A percentile compares a stretch with the other conserved stretches of the same genome.
These are phyloP conservation scores for Dromius quadrimaculatus DNA, from an alignment of 2,888 invertebrate species.

Conservation along the genomic window DNA sequence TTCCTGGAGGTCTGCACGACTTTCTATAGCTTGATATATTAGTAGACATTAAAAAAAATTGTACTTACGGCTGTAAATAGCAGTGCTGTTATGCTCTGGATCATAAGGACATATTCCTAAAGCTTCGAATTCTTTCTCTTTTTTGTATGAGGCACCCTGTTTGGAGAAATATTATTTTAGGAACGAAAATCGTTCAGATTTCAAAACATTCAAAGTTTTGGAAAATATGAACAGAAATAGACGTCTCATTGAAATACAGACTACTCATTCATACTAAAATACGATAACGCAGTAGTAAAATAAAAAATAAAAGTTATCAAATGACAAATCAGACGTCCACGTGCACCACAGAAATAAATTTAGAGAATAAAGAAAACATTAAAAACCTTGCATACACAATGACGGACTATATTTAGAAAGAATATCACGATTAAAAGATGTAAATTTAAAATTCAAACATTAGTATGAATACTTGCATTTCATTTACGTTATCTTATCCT, in stretches of 20 bases:
- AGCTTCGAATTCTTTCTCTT: slow-evolving; percentile 78
- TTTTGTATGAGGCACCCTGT: slow-evolving; percentile 66
- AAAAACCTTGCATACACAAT: too few species aligned
- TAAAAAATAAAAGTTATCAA: background rate
- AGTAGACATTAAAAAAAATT: slow-evolving; percentile 8
- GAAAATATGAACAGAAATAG: background rate
- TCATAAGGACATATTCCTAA: slow-evolving; percentile 93
- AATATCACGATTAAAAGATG: too few species aligned
- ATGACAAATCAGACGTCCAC: background rate
- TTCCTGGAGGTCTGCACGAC: slow-evolving; percentile 8
- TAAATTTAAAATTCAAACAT: too few species aligned
- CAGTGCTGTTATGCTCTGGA: slow-evolving; percentile 95
- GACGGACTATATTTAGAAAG: too few species aligned
- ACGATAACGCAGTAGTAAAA: slow-evolving; percentile 22
- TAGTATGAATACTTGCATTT: too few species aligned
- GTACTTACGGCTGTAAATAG: slow-evolving; percentile 78
- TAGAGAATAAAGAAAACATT: background rate
- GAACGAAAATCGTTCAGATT: background rate
- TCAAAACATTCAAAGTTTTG: background rate
- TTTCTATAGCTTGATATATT: slow-evolving; percentile 20
- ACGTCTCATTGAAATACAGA: too few species aligned
- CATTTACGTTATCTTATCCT: too few species aligned
- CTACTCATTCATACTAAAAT: background rate
- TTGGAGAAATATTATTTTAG: slow-evolving; percentile 60
- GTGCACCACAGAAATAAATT: background rate